Evolutionary conservation across 2,888 invertebrate genomes (phyloP).

Genomic region (Colletes collaris): DNA sequence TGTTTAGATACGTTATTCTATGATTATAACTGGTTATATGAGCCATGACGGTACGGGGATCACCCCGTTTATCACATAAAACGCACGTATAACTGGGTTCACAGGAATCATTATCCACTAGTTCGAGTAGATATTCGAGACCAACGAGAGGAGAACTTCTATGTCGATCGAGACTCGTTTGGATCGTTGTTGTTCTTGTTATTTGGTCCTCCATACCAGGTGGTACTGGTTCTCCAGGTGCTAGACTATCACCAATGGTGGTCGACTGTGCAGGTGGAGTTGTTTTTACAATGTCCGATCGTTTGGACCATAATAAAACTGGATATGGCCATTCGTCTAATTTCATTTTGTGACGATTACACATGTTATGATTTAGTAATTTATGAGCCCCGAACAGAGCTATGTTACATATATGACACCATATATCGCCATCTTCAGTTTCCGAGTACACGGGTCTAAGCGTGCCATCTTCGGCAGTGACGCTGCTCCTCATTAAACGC

Average conservation of each 20-base stretch:
- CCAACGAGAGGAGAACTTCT: conserved; percentile 86
- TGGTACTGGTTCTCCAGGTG: conserved; percentile 88
- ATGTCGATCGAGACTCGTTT: conserved; percentile 85
- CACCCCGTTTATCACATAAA: conserved; percentile 91
- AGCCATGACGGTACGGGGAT: conserved; percentile 90
- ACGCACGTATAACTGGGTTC: conserved; percentile 91
- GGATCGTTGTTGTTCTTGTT: conserved; percentile 83
- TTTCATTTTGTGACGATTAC: conserved; percentile 82
- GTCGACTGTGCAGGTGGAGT: conserved; percentile 63
- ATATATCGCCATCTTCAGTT: conserved; percentile 81
- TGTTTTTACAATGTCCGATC: conserved; percentile 75
- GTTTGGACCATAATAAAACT: conserved; percentile 80
- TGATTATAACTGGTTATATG: conserved; percentile 92
- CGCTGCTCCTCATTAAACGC: conserved; percentile 81
- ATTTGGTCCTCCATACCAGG: conserved; percentile 89
- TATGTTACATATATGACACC: conserved; percentile 82
- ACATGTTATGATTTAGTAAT: conserved; percentile 79
- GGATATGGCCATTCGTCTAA: conserved; percentile 82
- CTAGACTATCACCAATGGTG: conserved; percentile 78
- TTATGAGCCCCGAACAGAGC: conserved; percentile 81
- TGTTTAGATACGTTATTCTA: conserved; percentile 88
- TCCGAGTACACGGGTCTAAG: conserved; percentile 81
- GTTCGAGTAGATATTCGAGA: conserved; percentile 91
- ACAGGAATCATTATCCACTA: conserved; percentile 87
- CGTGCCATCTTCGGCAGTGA: conserved; percentile 81